Conservation (phyloP, 2,113 vertebrate species). For the Sitta europaea region DNA sequence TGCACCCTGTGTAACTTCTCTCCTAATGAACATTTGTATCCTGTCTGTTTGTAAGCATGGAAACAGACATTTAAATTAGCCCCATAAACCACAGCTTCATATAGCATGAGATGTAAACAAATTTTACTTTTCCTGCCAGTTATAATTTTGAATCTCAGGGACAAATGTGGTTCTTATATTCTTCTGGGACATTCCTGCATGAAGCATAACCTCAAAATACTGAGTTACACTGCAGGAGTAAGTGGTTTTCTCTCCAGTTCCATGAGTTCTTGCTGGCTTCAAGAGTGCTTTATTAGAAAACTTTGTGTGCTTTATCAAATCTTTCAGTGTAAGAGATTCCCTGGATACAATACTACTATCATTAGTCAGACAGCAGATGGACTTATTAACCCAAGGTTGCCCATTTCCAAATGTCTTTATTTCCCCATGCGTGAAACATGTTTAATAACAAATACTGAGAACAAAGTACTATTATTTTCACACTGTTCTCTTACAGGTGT, state of each 20-base stretch:
- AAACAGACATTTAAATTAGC: neutral
- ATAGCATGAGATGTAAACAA: neutral
- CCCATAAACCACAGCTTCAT: neutral
- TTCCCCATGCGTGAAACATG: neutral
- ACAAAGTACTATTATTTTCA: neutral
- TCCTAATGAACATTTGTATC: neutral
- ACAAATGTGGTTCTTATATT: neutral
- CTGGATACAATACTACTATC: neutral
- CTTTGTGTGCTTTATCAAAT: neutral
- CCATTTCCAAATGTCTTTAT: neutral
- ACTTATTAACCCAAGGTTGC: conserved; percentile 19
- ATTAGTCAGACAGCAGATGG: conserved; percentile 37
- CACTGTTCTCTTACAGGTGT: neutral
- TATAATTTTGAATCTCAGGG: neutral
- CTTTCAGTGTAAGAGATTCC: neutral
- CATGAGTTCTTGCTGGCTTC: neutral
- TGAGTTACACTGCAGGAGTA: neutral
- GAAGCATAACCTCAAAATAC: neutral
- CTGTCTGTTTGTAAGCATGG: neutral
- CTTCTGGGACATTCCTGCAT: neutral
- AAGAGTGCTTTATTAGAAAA: neutral
- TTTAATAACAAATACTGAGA: conserved; percentile 16
- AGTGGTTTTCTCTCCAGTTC: neutral
- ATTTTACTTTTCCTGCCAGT: neutral
- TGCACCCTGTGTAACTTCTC: neutral